Evolutionary conservation across 1,140 invertebrate species (phyloP).

Genomic region (Brachionus paranguensis): DNA sequence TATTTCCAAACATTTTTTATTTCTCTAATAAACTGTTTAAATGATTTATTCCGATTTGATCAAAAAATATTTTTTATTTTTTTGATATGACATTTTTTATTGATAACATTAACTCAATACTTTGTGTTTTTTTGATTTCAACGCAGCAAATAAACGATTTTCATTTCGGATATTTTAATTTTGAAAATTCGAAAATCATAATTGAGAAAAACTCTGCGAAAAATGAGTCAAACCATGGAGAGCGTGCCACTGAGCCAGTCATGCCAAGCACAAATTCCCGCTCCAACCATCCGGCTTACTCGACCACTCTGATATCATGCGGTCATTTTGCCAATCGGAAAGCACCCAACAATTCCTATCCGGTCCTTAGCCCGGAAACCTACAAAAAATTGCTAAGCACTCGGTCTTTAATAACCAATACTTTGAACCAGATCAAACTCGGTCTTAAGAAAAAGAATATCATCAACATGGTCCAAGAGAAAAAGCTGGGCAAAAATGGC

Average conservation of each 20-base stretch:
- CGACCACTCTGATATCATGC: background rate
- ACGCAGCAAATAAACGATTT: constrained; percentile 13
- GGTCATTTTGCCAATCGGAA: background rate
- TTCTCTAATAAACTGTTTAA: background rate
- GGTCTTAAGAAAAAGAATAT: background rate
- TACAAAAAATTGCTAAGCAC: background rate
- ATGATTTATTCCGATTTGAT: background rate
- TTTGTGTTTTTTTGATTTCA: background rate
- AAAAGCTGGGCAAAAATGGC: constrained; percentile 8
- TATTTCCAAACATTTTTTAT: background rate
- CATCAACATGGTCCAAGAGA: constrained; percentile 26
- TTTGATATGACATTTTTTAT: background rate
- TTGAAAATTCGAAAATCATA: background rate
- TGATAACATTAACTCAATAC: background rate
- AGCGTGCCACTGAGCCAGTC: background rate
- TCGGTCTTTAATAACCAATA: background rate
- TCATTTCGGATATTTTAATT: background rate
- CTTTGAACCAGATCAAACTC: background rate
- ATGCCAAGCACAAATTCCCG: background rate
- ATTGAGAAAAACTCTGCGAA: background rate
- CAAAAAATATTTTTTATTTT: background rate
- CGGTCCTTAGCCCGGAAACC: background rate
- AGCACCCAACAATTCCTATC: background rate
- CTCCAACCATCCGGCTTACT: background rate
- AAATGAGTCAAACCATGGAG: background rate